Evolutionary conservation across 2,888 invertebrate species (phyloP).

Genomic region (Habroteleia sp.): DNA sequence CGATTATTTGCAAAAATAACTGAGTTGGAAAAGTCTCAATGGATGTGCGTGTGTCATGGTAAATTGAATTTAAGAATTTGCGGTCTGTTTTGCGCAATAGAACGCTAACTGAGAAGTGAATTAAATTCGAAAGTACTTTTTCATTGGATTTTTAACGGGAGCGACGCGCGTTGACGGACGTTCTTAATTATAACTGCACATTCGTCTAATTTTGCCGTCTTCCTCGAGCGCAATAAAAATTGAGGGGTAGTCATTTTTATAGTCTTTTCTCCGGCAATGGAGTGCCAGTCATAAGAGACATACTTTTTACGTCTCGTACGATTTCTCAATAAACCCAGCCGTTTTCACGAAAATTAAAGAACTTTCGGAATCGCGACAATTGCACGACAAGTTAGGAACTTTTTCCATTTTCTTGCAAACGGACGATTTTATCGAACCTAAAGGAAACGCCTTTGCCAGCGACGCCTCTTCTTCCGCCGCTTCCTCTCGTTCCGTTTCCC

Average conservation of each 20-base stretch:
- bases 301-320: slow-evolving; percentile 52
- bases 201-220: slow-evolving; percentile 15
- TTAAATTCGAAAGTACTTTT: slow-evolving; percentile 32
- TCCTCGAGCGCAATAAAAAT: slow-evolving; percentile 45
- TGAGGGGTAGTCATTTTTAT: slow-evolving; percentile 42
- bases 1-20: no score
- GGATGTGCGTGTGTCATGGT: no score
- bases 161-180: slow-evolving; percentile 3
- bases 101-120: background rate
- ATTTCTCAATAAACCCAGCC: slow-evolving; percentile 57
- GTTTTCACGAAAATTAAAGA: slow-evolving; percentile 64
- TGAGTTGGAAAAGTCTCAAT: no score
- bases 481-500: slow-evolving; percentile 8
- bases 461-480: slow-evolving; percentile 6
- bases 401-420: slow-evolving; percentile 62
- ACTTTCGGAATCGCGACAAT: slow-evolving; percentile 59
- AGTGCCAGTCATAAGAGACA: slow-evolving; percentile 55
- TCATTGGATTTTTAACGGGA: slow-evolving; percentile 25
- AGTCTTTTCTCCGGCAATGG: slow-evolving; percentile 30
- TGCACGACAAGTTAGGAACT: slow-evolving; percentile 58
- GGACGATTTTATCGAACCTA: slow-evolving; percentile 60
- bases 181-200: slow-evolving; percentile 37
- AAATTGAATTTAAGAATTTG: slow-evolving; percentile 2
- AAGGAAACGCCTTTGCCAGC: slow-evolving; percentile 46
- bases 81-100: background rate